Percentiles rank a stretch among this genome's conserved stretches.
Evolutionary conservation across 2,888 invertebrate species (phyloP).

Genomic region (Peribatodes rhomboidaria): DNA sequence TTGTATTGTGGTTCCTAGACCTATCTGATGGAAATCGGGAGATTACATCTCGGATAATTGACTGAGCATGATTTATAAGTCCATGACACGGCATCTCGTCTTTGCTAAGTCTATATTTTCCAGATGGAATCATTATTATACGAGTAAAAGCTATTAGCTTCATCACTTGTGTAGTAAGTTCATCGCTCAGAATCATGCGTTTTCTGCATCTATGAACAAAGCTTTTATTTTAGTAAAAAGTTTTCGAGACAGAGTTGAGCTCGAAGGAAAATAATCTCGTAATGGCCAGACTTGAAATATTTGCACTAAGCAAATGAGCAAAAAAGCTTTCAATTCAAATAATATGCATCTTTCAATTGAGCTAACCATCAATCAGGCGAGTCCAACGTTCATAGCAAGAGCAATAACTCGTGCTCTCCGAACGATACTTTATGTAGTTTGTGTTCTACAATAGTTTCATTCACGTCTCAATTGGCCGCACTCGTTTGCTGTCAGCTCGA

Average conservation of each 20-base stretch:
- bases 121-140: background rate
- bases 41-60: conserved; percentile 35
- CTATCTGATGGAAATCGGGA: conserved; percentile 33
- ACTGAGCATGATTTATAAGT: conserved; percentile 32
- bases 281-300: background rate
- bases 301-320: background rate
- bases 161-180: background rate
- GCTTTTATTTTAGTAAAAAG: too few species aligned
- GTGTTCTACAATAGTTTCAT: conserved; percentile 64
- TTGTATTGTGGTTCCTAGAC: conserved; percentile 23
- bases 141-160: background rate
- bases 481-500: conserved; percentile 63
- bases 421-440: conserved; percentile 36
- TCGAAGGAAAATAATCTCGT: background rate
- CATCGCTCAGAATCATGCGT: too few species aligned
- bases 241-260: background rate
- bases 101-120: conserved; percentile 13
- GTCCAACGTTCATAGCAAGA: conserved; percentile 56
- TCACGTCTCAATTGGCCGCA: conserved; percentile 72
- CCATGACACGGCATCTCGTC: conserved; percentile 32
- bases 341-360: conserved; percentile 36
- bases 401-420: conserved; percentile 54
- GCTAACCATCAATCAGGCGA: conserved; percentile 50
- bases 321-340: conserved; percentile 14
- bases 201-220: too few species aligned